Base-by-base conservation (phyloP, 1,140 invertebrate species). In the Caenorhabditis briggsae region DNA sequence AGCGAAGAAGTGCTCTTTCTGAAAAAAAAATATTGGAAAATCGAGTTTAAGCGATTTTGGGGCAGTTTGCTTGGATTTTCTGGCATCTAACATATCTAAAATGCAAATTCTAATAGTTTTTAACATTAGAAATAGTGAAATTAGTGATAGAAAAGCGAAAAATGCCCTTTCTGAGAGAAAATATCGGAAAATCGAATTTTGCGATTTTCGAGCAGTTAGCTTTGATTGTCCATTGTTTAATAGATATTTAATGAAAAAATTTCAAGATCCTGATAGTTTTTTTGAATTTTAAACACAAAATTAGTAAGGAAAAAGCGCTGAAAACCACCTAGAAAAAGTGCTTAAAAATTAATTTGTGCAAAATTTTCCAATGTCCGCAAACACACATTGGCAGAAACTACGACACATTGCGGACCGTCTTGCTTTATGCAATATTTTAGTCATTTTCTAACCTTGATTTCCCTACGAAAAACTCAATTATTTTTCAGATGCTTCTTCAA, bases 401-500 rank as follows among this genome's bases (percentile, higher is more conserved):
- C 70, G 70, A 78, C 46, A 50, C 0, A 78, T 50, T 78, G 70
- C 70, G 23, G 5, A 70, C 33, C 11, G 11, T 11, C 1, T n/a
- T 7, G 0, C 9, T 58, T 58, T 58, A n/a, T 12, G 20, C 18
- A 25, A 25, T 23, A 46, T 78, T 78, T 23, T 78, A 33, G 33
- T 33, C 33, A 33, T 78, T 50, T 12, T 23, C 12, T 18, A 23
- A 53, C 14, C 5, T 50, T 23, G 53, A 50, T 61, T 61, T 33
- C 8, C 20, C n/a, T 8, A n/a, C 8, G 2, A 58, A 58, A 58
- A 58, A 58, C 16, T n/a, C 46, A 46, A 46, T 1, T 2, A n/a
- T 6, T 20, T 78, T 78, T 78, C 46, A 78, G 70, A 78, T 78
- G 70, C 46, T 78, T 20, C 46, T 78, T 18, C 70, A 41, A 53